These are phyloP conservation scores for Rhadinocentrus ornatus DNA, from an alignment of 2,797 vertebrate genomes.

Conservation along the genomic window DNA sequence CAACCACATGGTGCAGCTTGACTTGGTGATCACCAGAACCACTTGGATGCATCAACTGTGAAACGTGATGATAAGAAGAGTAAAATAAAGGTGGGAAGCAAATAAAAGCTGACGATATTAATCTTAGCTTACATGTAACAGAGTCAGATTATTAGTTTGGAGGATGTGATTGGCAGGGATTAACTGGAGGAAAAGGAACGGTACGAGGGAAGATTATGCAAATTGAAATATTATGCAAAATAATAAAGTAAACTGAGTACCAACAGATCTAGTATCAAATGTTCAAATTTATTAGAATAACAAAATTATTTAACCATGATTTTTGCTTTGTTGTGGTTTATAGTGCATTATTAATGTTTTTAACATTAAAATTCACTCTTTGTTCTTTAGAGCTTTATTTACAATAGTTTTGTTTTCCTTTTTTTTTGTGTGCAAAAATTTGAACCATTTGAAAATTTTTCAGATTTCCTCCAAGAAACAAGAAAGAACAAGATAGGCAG, in stretches of 20 bases:
- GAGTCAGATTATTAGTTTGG: constrained; percentile 26
- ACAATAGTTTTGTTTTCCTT: too few relatives aligned
- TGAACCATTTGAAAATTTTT: too few relatives aligned
- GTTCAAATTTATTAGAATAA: background rate
- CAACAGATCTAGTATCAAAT: background rate
- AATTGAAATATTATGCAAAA: constrained; percentile 52
- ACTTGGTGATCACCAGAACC: background rate
- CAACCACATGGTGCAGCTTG: background rate
- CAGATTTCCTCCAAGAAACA: background rate
- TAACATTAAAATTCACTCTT: background rate
- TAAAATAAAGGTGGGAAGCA: background rate
- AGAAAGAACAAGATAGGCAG: background rate
- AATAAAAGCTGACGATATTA: background rate
- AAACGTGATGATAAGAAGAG: constrained; percentile 4
- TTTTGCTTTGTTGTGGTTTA: background rate
- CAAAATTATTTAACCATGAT: background rate
- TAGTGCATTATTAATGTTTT: background rate
- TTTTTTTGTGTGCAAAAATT: too few relatives aligned
- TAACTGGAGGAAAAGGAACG: constrained; percentile 46
- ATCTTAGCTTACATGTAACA: constrained; percentile 14
- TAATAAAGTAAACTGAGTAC: background rate
- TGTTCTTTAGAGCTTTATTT: too few relatives aligned
- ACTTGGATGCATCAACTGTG: background rate
- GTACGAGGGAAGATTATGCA: constrained; percentile 53
- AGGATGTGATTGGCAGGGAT: constrained; percentile 63